Base-by-base conservation (phyloP, 2,113 vertebrate species). In the Silurus asotus region DNA sequence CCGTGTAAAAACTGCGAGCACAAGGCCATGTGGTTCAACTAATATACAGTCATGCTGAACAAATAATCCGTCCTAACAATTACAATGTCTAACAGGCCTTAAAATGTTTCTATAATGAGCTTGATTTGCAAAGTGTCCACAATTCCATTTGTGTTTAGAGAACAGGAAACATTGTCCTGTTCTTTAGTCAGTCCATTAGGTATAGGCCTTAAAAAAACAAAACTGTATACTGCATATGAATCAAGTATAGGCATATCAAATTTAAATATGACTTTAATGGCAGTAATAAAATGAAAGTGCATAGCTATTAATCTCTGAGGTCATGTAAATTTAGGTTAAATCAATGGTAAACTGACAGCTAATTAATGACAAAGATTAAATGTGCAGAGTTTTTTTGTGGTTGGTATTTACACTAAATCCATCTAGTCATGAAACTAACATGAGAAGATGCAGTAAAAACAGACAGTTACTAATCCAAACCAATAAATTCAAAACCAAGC, bases 291-390 rank as follows among this genome's bases (percentile, higher is more conserved):
- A 82, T 56, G 20, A 8, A 62, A 45, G 59, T 87, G 80, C 56
- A 82, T 37, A 75, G 48, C 56, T 82, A 82, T 87, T 55, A 82
- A 82, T 82, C 59, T 23, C 25, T 74, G 25, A 56, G 13, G 61
- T 37, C 61, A 56, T 76, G 25, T 45, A 61, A 72, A n/a, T 55
- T 48, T 6, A 56, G 53, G 58, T 61, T 86, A 86, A 81, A 82
- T 75, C 55, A 62, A 37, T 25, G 56, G 15, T 51, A 67, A 28
- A 10, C 20, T 80, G 76, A 49, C 51, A 70, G 84, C 64, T 58
- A 80, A 72, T 86, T 70, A 80, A 80, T 80, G 45, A 69, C 14
- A 80, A 59, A 25, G 20, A 23, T 45, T 28, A 55, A 85, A 78
- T 25, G 48, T 77, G 15, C 58, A n/a, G 28, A 48, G 15, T 65